phyloP scores from a whole-genome alignment of 2,888 invertebrate species.

The Cremastobaeus sp. region DNA sequence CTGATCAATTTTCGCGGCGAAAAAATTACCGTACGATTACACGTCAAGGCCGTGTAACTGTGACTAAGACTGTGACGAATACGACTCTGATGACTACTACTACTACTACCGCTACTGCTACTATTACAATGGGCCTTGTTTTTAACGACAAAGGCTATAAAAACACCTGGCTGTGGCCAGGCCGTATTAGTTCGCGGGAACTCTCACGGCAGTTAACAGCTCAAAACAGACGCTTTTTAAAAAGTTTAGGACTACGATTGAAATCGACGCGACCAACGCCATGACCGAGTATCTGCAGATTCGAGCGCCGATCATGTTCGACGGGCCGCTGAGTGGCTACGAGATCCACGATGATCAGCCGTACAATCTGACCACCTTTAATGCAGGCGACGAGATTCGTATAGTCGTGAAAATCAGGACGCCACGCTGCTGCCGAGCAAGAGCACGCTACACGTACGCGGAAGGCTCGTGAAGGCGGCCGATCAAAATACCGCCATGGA shows the following conservation, averaged over 20 bases:
- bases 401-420: too few species aligned
- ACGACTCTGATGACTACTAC: too few species aligned
- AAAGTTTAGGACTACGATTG: slow-evolving; percentile 43
- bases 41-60: slow-evolving; percentile 37
- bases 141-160: neutral
- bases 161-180: neutral
- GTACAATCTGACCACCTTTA: slow-evolving; percentile 1
- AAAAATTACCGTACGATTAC: slow-evolving; percentile 54
- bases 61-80: too few species aligned
- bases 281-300: neutral
- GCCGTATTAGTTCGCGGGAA: slow-evolving; percentile 2
- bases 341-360: slow-evolving; percentile 28
- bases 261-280: slow-evolving; percentile 13
- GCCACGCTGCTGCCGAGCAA: neutral
- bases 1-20: slow-evolving; percentile 60
- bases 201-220: slow-evolving; percentile 31
- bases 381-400: neutral
- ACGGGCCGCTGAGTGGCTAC: slow-evolving; percentile 33
- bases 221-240: slow-evolving; percentile 41
- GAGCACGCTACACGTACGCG: neutral
- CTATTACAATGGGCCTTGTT: slow-evolving; percentile 35
- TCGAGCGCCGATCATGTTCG: slow-evolving; percentile 11
- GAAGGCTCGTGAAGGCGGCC: too few species aligned
- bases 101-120: too few species aligned
- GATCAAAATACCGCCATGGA: too few species aligned